Percentiles rank a stretch among this genome's conserved stretches.
Evolutionary conservation across 2,113 vertebrate species (phyloP).

Genomic region (Raja brachyura): DNA sequence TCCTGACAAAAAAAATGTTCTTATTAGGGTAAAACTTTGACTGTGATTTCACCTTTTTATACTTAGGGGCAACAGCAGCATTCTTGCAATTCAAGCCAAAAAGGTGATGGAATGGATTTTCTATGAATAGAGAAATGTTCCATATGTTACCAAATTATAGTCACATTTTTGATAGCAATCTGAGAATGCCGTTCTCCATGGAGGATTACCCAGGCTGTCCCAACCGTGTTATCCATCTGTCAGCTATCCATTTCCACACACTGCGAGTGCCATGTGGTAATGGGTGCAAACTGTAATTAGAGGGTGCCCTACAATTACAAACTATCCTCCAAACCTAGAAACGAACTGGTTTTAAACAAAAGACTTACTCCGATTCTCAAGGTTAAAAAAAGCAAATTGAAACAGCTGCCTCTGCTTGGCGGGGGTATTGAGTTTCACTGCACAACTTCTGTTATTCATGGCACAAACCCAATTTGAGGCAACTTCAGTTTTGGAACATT

Average conservation of each 20-base stretch:
- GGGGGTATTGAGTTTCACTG: neutral
- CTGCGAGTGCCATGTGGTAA: neutral
- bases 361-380: neutral
- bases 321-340: neutral
- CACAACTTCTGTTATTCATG: conserved; percentile 21
- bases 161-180: neutral
- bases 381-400: neutral
- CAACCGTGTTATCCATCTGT: neutral
- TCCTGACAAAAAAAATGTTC: neutral
- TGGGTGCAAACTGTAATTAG: neutral
- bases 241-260: neutral
- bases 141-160: neutral
- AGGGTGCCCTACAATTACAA: neutral
- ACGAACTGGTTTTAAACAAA: neutral
- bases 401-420: neutral
- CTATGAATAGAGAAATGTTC: neutral
- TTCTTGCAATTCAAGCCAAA: neutral
- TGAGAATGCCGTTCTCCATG: neutral
- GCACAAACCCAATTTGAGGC: neutral
- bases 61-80: neutral
- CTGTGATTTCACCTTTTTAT: neutral
- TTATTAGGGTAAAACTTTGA: neutral
- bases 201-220: neutral
- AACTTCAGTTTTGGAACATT: conserved; percentile 5
- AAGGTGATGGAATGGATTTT: neutral